Base-by-base conservation (phyloP, 2,888 invertebrate species). In the Protula sp. region DNA sequence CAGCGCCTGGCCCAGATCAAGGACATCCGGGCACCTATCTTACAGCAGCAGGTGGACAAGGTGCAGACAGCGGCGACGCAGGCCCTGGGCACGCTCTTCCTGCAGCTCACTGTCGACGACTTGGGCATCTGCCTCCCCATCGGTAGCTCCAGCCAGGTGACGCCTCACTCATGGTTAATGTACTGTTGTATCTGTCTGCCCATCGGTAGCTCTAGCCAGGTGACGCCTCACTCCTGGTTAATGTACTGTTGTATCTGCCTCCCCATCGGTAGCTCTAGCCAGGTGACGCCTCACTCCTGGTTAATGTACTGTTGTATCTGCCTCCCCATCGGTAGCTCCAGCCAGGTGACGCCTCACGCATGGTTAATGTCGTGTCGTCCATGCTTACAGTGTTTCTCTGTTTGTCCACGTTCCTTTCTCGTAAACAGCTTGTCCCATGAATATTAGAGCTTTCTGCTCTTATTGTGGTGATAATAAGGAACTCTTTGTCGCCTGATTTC, bases 201-300 rank as follows among this genome's bases (percentile, higher is more conserved):
- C 19, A 28, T 24, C 50, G 2, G 50, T 50, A 26, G 9, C 22
- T 22, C 50, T 19, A n/a, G 26, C 50, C 24, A 19, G 14, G 27
- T 1, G 24, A 27, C 50, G n/a, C 27, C 9, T 58, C 28, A 19
- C 24, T 53, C 4, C 5, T 50, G 14, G 14, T 50, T 50, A 22
- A n/a, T n/a, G n/a, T n/a, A 97, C 76, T 92, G 97, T 87, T 95
- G 97, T 2, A 92, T 97, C 65, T 97, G 95, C 78, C 81, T 97
- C 62, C 97, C 95, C 0, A 83, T 95, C 26, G 91, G 56, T 48
- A 57, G 54, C 2, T 55, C 52, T 56, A 54, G 47, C 1, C 64
- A 61, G 59, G 58, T 63, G 22, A 14, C 14, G 14, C 5, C 28
- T 14, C 47, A n/a, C 9, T 2, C 2, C 24, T 57, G 55, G n/a